Evolutionary conservation across 37 sponge, comb jelly and placozoan genomes (phyloP).

Genomic region (Chondrosia reniformis): DNA sequence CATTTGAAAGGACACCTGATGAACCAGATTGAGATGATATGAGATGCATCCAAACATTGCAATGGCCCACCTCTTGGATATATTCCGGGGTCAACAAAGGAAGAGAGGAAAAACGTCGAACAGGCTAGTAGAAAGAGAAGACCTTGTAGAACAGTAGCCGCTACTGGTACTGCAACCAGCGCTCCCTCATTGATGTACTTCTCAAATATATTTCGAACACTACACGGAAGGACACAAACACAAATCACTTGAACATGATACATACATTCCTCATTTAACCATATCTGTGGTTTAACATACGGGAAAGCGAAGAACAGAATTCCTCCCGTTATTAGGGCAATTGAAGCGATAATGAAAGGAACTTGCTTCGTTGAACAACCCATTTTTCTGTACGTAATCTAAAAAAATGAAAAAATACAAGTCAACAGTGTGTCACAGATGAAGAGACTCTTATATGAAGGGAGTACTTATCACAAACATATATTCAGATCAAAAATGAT

Average conservation of each 20-base stretch:
- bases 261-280: too few species aligned
- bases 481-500: too few species aligned
- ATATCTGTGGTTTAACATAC: conserved; percentile 63
- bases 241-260: too few species aligned
- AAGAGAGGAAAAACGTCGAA: conserved; percentile 78
- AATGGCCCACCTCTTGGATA: conserved; percentile 82
- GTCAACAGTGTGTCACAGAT: too few species aligned
- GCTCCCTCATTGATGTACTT: not conserved
- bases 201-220: not conserved
- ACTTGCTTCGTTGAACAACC: conserved; percentile 51
- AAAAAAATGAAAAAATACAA: too few species aligned
- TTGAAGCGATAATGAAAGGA: conserved; percentile 55
- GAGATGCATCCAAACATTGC: not conserved
- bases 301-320: conserved; percentile 85
- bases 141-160: conserved; percentile 49
- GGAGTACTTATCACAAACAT: too few species aligned
- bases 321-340: conserved; percentile 51
- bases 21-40: too few species aligned
- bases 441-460: too few species aligned
- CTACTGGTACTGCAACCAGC: conserved; percentile 41
- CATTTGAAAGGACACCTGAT: too few species aligned
- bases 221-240: too few species aligned
- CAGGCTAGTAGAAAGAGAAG: conserved; percentile 75
- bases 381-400: too few species aligned
- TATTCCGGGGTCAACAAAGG: conserved; percentile 93